Base-by-base conservation (phyloP, 2,797 vertebrate genomes). In the Girardinus metallicus region DNA sequence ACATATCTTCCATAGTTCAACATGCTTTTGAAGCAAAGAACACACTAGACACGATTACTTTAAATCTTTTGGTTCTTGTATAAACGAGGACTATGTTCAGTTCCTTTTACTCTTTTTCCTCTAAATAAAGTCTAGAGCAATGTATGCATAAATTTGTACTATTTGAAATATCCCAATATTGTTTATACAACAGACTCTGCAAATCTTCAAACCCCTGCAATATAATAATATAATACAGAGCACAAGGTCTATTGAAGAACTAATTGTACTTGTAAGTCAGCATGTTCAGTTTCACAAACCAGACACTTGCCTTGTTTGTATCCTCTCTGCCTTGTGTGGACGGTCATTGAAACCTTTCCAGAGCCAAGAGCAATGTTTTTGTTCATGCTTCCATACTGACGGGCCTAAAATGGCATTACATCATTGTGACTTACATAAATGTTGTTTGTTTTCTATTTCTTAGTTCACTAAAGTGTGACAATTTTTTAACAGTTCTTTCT, bases 241-340 rank as follows among this genome's bases (percentile, higher is more conserved):
- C 23, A 15, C n/a, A 68, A 43, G 9, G 9, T 41, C 23, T 41
- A n/a, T 5, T 41, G 23, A 41, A 43, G 41, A 71, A 44, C 26
- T 16, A 9, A 71, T 44, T 43, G 10, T 44, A 7, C 5, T n/a
- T 29, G 68, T 29, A 71, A 16, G 26, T 29, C 43, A 15, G 13
- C 29, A 60, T 26, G 10, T 44, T 29, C 7, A 15, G 39, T 74
- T 55, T 21, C 7, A 16, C 15, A 79, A 2, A 78, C 0, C 10
- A 80, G 21, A 79, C 26, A 46, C 10, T 86, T 90, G 94, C 93
- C 94, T 93, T 91, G 93, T 66, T 57, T 78, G 77, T 91, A 94
- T 80, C 93, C 94, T 87, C 87, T 89, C 31, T 10, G 62, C 41
- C 85, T 80, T 4, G 84, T 92, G 66, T 80, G 55, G 46, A 92